These are phyloP conservation scores for Ceyx margarethae DNA, from an alignment of 2,113 vertebrate species.

Conservation along the genomic window DNA sequence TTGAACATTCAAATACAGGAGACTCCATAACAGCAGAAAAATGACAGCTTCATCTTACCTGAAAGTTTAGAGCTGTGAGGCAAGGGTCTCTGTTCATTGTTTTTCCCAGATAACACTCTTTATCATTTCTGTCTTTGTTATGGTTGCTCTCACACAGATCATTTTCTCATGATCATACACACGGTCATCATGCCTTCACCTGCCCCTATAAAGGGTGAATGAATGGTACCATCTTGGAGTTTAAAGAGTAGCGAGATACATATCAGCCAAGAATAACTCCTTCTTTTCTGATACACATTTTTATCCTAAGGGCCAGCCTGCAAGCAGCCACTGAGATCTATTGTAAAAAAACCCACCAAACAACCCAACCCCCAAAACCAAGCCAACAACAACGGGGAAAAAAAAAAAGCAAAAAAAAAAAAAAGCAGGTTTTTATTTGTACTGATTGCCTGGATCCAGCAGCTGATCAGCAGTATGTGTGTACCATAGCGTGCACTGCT, in stretches of 20 bases:
- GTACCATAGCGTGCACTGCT: background rate
- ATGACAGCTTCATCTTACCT: background rate
- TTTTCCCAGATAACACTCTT: background rate
- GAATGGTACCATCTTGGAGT: background rate
- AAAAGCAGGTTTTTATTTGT: background rate
- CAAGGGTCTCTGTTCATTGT: fast-evolving
- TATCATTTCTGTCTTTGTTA: background rate
- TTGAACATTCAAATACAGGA: background rate
- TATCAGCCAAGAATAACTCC: background rate
- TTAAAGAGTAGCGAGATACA: background rate
- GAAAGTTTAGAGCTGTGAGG: background rate
- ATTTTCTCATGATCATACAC: background rate
- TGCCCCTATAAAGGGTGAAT: background rate
- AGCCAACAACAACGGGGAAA: background rate
- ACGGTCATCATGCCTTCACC: background rate
- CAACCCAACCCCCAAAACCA: too few species aligned
- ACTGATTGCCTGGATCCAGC: background rate
- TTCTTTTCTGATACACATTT: background rate
- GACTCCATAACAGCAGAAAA: background rate
- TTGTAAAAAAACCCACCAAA: background rate
- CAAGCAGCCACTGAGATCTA: background rate
- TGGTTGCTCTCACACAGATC: background rate
- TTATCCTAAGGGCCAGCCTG: background rate
- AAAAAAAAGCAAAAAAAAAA: background rate
- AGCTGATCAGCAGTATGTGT: background rate